phyloP scores from a whole-genome alignment of 2,888 invertebrate species.

The Aethes cnicana region DNA sequence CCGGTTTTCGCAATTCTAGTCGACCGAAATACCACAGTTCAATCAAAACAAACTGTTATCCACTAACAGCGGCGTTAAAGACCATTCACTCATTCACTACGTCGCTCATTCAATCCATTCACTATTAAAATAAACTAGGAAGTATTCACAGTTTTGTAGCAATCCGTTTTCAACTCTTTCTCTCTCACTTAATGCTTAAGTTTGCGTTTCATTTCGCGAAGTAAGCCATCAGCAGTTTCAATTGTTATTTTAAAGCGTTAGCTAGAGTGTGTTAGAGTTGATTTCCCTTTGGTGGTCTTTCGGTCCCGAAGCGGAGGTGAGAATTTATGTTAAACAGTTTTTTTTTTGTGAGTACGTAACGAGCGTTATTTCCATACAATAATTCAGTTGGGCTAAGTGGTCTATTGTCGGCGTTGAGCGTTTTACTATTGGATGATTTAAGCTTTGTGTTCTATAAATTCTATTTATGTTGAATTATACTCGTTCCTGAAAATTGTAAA shows the following conservation, averaged over 20 bases:
- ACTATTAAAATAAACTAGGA: conserved; percentile 28
- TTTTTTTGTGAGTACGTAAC: conserved; percentile 6
- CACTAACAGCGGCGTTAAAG: conserved; percentile 10
- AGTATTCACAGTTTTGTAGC: conserved; percentile 12
- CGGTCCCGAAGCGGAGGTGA: conserved; percentile 15
- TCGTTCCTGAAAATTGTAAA: too few species aligned
- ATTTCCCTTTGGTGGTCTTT: background rate
- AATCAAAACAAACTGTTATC: conserved; percentile 16
- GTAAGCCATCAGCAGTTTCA: background rate
- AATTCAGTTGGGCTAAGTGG: conserved; percentile 26
- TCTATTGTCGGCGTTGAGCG: conserved; percentile 9
- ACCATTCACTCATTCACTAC: conserved; percentile 20
- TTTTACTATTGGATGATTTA: conserved; percentile 3
- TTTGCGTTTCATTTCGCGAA: background rate
- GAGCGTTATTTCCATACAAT: conserved; percentile 22
- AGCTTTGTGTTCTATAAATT: background rate
- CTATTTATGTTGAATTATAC: too few species aligned
- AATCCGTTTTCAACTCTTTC: background rate
- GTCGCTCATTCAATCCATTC: conserved; percentile 28
- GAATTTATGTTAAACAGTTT: conserved; percentile 29
- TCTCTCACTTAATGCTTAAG: background rate
- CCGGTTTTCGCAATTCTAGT: too few species aligned
- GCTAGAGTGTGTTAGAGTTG: background rate
- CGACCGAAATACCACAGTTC: background rate
- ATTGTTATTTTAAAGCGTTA: background rate